A percentile compares a stretch with the other conserved stretches of the same genome.
phyloP scores from a whole-genome alignment of 2,888 invertebrate genomes.

The Endotricha flammealis region DNA sequence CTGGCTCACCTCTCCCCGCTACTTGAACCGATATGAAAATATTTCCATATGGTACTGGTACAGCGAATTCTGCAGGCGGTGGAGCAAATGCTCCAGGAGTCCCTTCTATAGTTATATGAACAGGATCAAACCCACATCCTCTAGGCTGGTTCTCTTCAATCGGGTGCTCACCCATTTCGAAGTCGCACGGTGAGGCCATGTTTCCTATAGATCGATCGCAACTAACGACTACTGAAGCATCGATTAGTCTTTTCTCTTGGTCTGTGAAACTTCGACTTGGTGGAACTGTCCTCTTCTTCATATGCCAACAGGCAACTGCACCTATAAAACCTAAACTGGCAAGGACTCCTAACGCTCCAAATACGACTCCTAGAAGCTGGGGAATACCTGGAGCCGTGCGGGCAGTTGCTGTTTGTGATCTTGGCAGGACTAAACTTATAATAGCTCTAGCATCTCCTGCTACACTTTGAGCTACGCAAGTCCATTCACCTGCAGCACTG shows the following conservation, averaged over 20 bases:
- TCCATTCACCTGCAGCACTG: constrained; percentile 90
- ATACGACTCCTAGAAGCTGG: constrained; percentile 84
- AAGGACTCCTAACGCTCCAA: constrained; percentile 84
- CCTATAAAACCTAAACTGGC: constrained; percentile 81
- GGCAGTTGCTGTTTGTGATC: constrained; percentile 86
- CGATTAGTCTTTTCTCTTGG: constrained; percentile 91
- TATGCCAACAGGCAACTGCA: constrained; percentile 78
- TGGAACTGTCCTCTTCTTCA: constrained; percentile 84
- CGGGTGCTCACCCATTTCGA: constrained; percentile 67
- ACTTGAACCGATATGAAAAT: constrained; percentile 93
- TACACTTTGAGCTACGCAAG: constrained; percentile 86
- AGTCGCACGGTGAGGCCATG: constrained; percentile 76
- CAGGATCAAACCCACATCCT: constrained; percentile 77
- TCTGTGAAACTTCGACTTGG: constrained; percentile 87
- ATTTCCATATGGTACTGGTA: constrained; percentile 80
- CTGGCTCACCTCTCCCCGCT: constrained; percentile 64
- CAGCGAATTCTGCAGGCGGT: constrained; percentile 76
- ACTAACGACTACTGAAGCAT: constrained; percentile 83
- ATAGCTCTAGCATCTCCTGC: constrained; percentile 81
- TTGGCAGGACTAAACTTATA: constrained; percentile 72
- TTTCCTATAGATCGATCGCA: constrained; percentile 83
- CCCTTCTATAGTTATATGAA: constrained; percentile 80
- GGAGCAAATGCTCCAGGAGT: constrained; percentile 70
- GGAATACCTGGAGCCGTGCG: constrained; percentile 86
- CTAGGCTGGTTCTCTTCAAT: constrained; percentile 62